Evolutionary conservation across 1,140 invertebrate genomes (phyloP), one percentile per base, ranked within the genome.

Genomic region (Pollicipes pollicipes): DNA sequence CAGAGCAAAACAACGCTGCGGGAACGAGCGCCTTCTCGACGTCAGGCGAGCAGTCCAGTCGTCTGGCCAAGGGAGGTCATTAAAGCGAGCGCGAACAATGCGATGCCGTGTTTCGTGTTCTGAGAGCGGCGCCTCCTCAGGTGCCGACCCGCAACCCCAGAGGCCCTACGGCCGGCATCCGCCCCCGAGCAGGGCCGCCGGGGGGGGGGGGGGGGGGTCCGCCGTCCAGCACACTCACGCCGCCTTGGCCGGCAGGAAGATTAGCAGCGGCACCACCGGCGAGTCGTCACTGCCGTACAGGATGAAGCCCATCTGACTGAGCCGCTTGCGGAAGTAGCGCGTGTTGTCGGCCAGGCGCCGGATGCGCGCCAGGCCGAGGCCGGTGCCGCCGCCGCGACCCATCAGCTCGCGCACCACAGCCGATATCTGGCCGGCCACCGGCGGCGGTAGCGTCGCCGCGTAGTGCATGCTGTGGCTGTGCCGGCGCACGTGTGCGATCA

Each of bases 181-280:
- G 75, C 96, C 95, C 85, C 27, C 92, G 90, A 81, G 91, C 88
- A 84, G 93, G 98, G 71, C 95, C 94, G 72, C 97, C 88, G 83
- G 93, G 89, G 68, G 99, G 85, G 63, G 93, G 90, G 29, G 95
- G 98, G 37, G 96, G 96, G 69, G 97, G 96, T 82, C 96, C 98
- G 71, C 95, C 94, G 72, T 97, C 96, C 72, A 95, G 94, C 8
- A 98, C 95, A 82, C 73, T 85, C 85, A 72, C 89, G 86, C 76
- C 95, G 83, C 73, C 78, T 85, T 84, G 17, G 82, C 78, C 32
- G 84, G 84, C 76, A 83, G 80, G 75, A 82, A 86, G 16, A 85
- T 72, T 70, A 87, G 77, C 35, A 86, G 71, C 31, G 85, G 85
- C 24, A 86, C 83, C 64, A 86, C 84, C 27, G 85, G 85, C 35